Evolutionary conservation across 2,797 vertebrate genomes (phyloP).

Genomic region (Sebastes matsubarae): DNA sequence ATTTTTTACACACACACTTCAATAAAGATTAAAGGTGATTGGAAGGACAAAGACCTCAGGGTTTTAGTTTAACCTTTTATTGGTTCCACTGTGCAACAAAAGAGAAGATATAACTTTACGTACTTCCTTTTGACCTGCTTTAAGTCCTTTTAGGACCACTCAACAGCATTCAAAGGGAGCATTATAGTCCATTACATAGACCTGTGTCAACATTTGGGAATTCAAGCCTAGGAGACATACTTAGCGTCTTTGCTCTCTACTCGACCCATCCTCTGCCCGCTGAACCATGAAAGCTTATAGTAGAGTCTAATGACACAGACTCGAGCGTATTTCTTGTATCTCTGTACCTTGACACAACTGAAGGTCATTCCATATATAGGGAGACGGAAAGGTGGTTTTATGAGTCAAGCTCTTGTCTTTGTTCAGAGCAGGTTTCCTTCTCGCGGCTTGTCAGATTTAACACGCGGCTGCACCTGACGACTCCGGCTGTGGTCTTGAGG

Average conservation of each 20-base stretch:
- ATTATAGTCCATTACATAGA: slow-evolving; percentile 52
- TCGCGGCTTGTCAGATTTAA: slow-evolving; percentile 29
- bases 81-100: slow-evolving; percentile 44
- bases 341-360: background rate
- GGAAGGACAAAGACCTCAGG: slow-evolving; percentile 20
- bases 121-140: slow-evolving; percentile 40
- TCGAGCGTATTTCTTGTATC: slow-evolving; percentile 4
- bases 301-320: slow-evolving; percentile 18
- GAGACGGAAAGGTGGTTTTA: background rate
- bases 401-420: slow-evolving; percentile 2
- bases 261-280: slow-evolving; percentile 25
- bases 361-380: background rate
- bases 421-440: slow-evolving; percentile 13
- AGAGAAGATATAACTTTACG: slow-evolving; percentile 23
- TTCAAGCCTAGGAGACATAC: slow-evolving; percentile 52
- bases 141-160: slow-evolving; percentile 51
- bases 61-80: slow-evolving; percentile 67
- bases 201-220: slow-evolving; percentile 69
- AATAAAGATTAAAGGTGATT: slow-evolving; percentile 38
- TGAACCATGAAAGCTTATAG: slow-evolving; percentile 29
- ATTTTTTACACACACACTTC: background rate
- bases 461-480: slow-evolving; percentile 3
- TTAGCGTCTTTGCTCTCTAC: slow-evolving; percentile 34
- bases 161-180: slow-evolving; percentile 54
- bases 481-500: slow-evolving; percentile 35